Base-by-base conservation (phyloP, 1,140 invertebrate species). In the Drosophila lowei region DNA sequence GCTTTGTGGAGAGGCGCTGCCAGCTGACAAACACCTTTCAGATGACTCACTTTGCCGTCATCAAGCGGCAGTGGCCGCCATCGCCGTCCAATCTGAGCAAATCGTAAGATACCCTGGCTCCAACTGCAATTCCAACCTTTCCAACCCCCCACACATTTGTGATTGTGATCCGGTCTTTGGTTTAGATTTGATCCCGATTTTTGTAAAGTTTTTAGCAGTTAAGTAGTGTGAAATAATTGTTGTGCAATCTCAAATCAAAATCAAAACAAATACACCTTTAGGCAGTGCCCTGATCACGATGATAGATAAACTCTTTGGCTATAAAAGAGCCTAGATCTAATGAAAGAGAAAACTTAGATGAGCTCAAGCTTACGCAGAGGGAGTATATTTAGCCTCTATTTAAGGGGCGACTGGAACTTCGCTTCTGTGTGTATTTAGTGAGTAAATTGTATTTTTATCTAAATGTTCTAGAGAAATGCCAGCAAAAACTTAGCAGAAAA, bases 31-130 rank as follows among this genome's bases (percentile, higher is more conserved):
- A 95, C 91, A 93, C 93, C 67, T 96, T 96, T 90, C 95, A 97
- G 91, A 95, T 96, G 92, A 97, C 96, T 46, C 96, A 97, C 90
- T 97, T 96, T 83, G 96, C 96, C 25, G 96, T 97, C 77, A 95
- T 97, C 72, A 94, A 95, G 78, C 93, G 96, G 65, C 89, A 90
- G 79, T 91, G 90, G 90, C 90, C 90, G 54, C 80, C 64, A 13
- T 70, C 66, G 63, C 76, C 73, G 85, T 89, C 74, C 80, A 81
- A 81, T 66, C 57, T 84, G 62, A 70, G 61, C 56, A 79, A 65
- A 74, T 75, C 77, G 57, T 90, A 90, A 77, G 76, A 54, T 63
- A 30, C 23, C 48, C 18, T 41, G n/a, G 13, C 25, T 9, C 30
- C 30, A 30, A 8, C 28, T 30, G 1, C 30, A 30, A 30, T 5